Percentiles rank a stretch among this genome's conserved stretches.
Conservation (phyloP, 2,888 invertebrate species). For the Apamea monoglypha region DNA sequence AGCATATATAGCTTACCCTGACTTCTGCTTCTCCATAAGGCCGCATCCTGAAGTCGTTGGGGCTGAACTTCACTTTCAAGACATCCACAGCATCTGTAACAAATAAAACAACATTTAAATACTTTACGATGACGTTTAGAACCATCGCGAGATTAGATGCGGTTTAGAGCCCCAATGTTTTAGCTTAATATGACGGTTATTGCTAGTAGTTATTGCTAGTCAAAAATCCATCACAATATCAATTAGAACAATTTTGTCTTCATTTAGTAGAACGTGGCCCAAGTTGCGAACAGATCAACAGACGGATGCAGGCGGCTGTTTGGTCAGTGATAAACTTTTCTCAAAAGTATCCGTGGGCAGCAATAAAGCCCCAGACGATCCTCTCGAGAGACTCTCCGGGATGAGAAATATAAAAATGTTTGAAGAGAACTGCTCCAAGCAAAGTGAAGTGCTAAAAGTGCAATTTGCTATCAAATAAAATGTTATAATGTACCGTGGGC, state of each 20-base stretch:
- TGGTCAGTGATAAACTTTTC: conserved; percentile 44
- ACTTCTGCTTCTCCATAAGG: conserved; percentile 70
- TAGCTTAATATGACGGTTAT: not conserved
- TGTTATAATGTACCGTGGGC: conserved; percentile 5
- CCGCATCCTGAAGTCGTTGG: conserved; percentile 72
- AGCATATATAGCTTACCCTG: conserved; percentile 60
- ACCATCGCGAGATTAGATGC: not conserved
- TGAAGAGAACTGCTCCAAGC: conserved; percentile 20
- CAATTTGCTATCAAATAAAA: conserved; percentile 40
- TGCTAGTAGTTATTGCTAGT: conserved; percentile 9
- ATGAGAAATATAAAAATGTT: conserved; percentile 39
- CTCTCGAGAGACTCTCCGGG: conserved; percentile 22
- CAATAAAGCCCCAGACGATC: conserved; percentile 31
- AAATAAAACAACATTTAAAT: conserved; percentile 5
- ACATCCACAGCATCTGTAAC: conserved; percentile 74
- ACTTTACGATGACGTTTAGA: not conserved
- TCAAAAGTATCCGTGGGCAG: conserved; percentile 30
- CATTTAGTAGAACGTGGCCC: conserved; percentile 2
- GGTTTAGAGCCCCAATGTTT: not conserved
- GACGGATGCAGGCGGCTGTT: conserved; percentile 26
- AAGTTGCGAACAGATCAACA: not conserved
- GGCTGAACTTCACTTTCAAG: conserved; percentile 74
- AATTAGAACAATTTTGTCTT: conserved; percentile 29
- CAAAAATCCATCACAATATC: conserved; percentile 29
- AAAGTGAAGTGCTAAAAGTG: conserved; percentile 40